Evolutionary conservation across 2,797 vertebrate genomes (phyloP).

Genomic region (Hirundo rustica): DNA sequence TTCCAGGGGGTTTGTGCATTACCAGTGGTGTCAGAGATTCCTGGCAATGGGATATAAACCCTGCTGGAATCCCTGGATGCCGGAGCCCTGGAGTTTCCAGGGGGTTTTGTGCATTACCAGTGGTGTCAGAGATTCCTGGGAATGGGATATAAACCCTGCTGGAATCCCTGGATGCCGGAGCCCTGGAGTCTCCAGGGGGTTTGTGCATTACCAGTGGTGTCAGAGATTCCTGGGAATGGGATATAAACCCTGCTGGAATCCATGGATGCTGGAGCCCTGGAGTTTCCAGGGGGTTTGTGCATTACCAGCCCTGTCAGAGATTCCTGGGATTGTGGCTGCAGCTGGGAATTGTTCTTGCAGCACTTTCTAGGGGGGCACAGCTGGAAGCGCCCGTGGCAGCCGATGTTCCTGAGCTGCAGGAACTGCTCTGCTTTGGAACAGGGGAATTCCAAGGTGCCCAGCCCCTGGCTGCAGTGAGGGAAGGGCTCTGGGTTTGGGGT

Average conservation of each 20-base stretch:
- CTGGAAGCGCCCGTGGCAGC: background rate
- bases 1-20: constrained; percentile 36
- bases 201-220: background rate
- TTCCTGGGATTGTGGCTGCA: background rate
- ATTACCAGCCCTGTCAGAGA: background rate
- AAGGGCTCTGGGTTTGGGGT: background rate
- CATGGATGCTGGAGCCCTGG: no score
- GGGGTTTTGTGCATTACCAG: background rate
- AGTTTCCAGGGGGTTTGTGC: constrained; percentile 49
- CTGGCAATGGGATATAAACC: no score
- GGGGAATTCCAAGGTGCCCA: background rate
- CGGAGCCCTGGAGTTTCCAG: background rate
- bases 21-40: background rate
- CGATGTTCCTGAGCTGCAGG: background rate
- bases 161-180: no score
- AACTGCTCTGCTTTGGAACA: rapidly evolving
- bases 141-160: no score
- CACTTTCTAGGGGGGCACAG: background rate
- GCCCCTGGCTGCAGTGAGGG: background rate
- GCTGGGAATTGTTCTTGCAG: background rate
- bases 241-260: no score
- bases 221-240: background rate
- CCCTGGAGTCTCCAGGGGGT: constrained; percentile 49
- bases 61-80: no score
- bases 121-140: background rate